Percentiles rank a stretch among this genome's conserved stretches.
These are phyloP conservation scores for Anarrhichthys ocellatus DNA, from an alignment of 2,113 vertebrate genomes.

Conservation along the genomic window DNA sequence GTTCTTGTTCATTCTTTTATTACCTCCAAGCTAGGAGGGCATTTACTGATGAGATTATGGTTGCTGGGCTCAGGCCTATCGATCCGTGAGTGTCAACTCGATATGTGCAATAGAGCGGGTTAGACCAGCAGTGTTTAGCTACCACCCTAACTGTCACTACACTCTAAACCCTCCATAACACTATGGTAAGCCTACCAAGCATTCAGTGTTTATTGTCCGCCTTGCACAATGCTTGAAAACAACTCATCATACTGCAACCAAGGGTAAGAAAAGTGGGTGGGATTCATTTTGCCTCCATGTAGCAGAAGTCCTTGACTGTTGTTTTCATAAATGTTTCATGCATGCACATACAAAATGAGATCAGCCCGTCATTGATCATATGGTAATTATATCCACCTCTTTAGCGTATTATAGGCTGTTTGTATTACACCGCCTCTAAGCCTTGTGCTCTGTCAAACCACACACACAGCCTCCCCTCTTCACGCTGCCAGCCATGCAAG, in stretches of 20 bases:
- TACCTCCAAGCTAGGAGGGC: conserved; percentile 43
- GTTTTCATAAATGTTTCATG: conserved; percentile 51
- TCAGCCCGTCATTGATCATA: conserved; percentile 56
- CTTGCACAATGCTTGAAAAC: conserved; percentile 18
- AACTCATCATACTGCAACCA: conserved; percentile 23
- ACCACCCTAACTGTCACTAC: conserved; percentile 31
- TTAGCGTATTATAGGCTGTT: conserved; percentile 42
- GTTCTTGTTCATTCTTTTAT: conserved; percentile 56
- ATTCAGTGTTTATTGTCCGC: conserved; percentile 41
- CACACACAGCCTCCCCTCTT: conserved; percentile 41
- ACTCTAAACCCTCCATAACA: conserved; percentile 29
- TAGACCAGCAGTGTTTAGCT: conserved; percentile 49
- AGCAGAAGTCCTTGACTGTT: conserved; percentile 11
- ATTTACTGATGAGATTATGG: conserved; percentile 74
- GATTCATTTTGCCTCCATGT: conserved; percentile 27
- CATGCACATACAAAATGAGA: conserved; percentile 38
- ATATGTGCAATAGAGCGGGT: conserved; percentile 53
- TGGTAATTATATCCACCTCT: conserved; percentile 61
- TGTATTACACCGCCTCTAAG: conserved; percentile 46
- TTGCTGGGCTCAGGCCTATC: conserved; percentile 63
- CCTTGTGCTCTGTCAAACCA: conserved; percentile 53
- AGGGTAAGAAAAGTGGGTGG: not conserved
- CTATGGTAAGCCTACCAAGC: conserved; percentile 2
- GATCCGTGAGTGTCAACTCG: conserved; percentile 60
- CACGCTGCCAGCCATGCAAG: conserved; percentile 61